Evolutionary conservation across 2,113 vertebrate species (phyloP), one percentile per base, ranked within the genome.

Genomic region (Onychorhynchus coronatus): DNA sequence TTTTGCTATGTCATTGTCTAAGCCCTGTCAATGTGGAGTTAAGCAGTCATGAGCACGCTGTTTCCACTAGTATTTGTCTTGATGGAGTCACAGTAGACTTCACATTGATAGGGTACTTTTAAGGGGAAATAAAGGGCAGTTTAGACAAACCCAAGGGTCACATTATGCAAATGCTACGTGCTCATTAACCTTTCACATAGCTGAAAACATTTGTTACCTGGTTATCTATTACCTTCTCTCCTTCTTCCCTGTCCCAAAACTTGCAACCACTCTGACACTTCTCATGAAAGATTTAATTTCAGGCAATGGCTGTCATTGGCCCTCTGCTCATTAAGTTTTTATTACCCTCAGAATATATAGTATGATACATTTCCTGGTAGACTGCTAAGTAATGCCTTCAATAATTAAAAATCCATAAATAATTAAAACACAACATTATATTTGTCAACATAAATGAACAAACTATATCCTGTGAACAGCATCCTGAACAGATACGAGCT

Each of bases 331-430:
- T 94, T 93, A 95, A 93, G 81, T 39, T 92, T 96, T 92, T 75
- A 96, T 94, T 96, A 88, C 77, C 41, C 73, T 79, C 80, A 83
- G 84, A 95, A 92, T 88, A 77, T 82, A 92, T 42, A 85, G 59
- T 42, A 86, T 78, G 82, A 96, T 93, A 89, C 52, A 80, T 96
- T 96, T 95, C 89, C 93, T 95, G 65, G 50, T 77, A 94, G 93
- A 88, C 78, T 93, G 63, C 78, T 87, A 96, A 91, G 82, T 85
- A 96, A 94, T 91, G 66, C 42, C 81, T 95, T 96, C 78, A 95
- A 96, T 93, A 95, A 96, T 95, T 96, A 96, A 97, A 96, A 96
- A 95, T 96, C 92, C 88, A 91, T 97, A 96, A 97, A 97, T 96
- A 96, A 94, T 97, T 96, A 96, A 97, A 96, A 18, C 41, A 53